Base-by-base conservation (phyloP, 2,888 invertebrate genomes). In the Trichopria drosophilae region DNA sequence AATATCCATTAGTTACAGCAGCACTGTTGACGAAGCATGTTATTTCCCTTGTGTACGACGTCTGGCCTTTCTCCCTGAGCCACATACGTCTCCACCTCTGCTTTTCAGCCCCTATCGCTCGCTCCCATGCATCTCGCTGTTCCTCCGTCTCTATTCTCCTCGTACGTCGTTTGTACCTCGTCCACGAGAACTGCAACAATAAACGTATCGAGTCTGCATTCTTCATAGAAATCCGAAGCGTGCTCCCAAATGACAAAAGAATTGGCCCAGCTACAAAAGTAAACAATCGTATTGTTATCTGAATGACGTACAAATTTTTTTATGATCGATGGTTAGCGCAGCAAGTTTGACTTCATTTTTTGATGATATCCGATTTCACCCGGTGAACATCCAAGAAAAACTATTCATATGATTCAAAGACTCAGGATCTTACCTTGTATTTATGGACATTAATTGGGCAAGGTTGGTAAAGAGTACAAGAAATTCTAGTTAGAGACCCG, bases 1-100 rank as follows among this genome's bases (percentile, higher is more conserved):
- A 72, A 71, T 74, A 74, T 73, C 74, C 74, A 74, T 75, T 74
- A 74, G 74, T 75, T 73, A 73, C 72, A 72, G 73, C 71, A 69
- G 67, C 70, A 63, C 66, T 68, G 73, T 74, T 73, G 74, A 74
- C 74, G 73, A 73, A 74, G 72, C 73, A 72, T 72, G 73, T 72
- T 73, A 72, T 74, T 73, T 73, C 75, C 74, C 75, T 66, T 69
- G 73, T 70, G 73, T 71, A 70, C 67, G 63, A 61, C 26, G 37
- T 31, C 44, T 45, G 22, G 24, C 40, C 44, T 53, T 37, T 39
- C 46, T 52, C 37, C 34, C 41, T n/a, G n/a, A n/a, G n/a, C n/a
- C n/a, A n/a, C n/a, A n/a, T n/a, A n/a, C n/a, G n/a, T 40, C 45
- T 46, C 37, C 18, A n/a, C 26, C 43, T 49, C 42, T 47, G 13